These are phyloP conservation scores for Zaprionus lineosus DNA, from an alignment of 2,888 invertebrate genomes.

Conservation along the genomic window DNA sequence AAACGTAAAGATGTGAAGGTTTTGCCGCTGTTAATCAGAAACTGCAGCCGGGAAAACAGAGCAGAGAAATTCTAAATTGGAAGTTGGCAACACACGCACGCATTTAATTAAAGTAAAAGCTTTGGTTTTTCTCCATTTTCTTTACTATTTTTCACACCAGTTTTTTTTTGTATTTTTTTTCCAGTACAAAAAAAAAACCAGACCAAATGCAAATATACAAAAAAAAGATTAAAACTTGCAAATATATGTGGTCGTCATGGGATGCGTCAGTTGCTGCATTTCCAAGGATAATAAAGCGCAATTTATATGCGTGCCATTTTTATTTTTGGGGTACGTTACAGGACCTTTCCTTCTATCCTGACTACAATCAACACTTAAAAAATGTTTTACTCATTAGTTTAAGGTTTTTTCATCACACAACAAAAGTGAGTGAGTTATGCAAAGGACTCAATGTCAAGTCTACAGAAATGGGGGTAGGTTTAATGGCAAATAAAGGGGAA, in stretches of 20 bases:
- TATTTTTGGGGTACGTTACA: too few species aligned
- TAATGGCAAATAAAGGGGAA: neutral
- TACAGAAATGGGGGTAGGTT: conserved; percentile 10
- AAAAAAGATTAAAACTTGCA: conserved; percentile 26
- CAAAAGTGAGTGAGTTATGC: too few species aligned
- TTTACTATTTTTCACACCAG: conserved; percentile 24
- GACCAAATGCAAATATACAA: too few species aligned
- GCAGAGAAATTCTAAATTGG: conserved; percentile 54
- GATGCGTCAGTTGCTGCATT: conserved; percentile 43
- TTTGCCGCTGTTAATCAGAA: conserved; percentile 67
- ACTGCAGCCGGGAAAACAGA: conserved; percentile 35
- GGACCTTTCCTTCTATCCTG: too few species aligned
- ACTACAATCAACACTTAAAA: conserved; percentile 6
- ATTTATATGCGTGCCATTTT: conserved; percentile 67
- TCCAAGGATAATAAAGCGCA: conserved; percentile 60
- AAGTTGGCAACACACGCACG: conserved; percentile 64
- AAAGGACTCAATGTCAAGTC: too few species aligned
- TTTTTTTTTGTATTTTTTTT: conserved; percentile 17
- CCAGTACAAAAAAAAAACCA: neutral
- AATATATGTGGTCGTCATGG: conserved; percentile 59
- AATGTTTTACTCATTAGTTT: conserved; percentile 24
- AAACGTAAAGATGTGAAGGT: too few species aligned
- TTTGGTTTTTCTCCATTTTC: conserved; percentile 45
- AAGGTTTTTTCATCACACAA: too few species aligned
- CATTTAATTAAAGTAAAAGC: conserved; percentile 76